A percentile compares a stretch with the other conserved stretches of the same genome.
phyloP scores from a whole-genome alignment of 2,888 invertebrate genomes.

The Aporophyla lueneburgensis region DNA sequence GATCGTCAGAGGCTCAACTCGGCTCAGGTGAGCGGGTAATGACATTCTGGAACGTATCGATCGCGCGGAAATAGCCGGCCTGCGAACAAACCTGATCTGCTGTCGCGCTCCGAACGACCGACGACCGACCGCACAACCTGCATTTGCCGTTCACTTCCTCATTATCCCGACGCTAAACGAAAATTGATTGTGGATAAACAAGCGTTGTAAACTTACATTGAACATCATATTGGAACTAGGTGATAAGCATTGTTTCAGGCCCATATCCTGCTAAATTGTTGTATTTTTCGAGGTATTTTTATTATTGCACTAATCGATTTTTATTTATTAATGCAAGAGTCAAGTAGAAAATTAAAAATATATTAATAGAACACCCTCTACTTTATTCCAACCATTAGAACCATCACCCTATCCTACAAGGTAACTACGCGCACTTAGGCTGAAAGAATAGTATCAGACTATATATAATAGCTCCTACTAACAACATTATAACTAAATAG shows the following conservation, averaged over 20 bases:
- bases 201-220: not conserved
- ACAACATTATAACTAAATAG: not conserved
- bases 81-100: slow-evolving; percentile 62
- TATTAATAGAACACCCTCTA: not conserved
- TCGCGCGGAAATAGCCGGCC: slow-evolving; percentile 74
- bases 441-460: not conserved
- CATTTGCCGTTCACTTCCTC: slow-evolving; percentile 59
- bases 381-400: too few relatives aligned
- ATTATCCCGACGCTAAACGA: slow-evolving; percentile 45
- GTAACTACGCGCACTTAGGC: not conserved
- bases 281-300: too few relatives aligned
- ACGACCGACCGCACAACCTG: slow-evolving; percentile 48
- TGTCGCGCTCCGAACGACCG: slow-evolving; percentile 48
- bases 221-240: slow-evolving; percentile 2
- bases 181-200: slow-evolving; percentile 42
- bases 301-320: too few relatives aligned
- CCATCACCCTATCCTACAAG: not conserved
- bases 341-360: not conserved
- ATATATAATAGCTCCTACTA: not conserved
- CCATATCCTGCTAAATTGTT: too few relatives aligned
- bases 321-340: not conserved
- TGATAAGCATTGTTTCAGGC: not conserved
- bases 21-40: slow-evolving; percentile 77
- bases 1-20: slow-evolving; percentile 62
- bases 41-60: slow-evolving; percentile 80